Percentiles rank a stretch among this genome's conserved stretches.
Conservation (phyloP, 2,888 invertebrate genomes). For the Thumatha senex region DNA sequence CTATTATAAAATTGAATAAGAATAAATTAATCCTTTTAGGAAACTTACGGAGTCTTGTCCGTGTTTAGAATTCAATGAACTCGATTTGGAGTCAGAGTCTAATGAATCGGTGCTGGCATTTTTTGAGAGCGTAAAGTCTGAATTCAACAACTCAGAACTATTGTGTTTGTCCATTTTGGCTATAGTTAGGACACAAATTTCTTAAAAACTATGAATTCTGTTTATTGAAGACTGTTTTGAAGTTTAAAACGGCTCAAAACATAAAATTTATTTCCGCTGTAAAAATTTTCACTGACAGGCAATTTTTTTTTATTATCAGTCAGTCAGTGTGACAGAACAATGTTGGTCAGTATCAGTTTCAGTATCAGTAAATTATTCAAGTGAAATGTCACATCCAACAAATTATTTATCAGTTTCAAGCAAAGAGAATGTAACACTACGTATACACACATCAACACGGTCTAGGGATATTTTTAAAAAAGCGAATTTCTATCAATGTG, state of each 20-base stretch:
- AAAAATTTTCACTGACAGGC: not conserved
- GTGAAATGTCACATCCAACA: too few relatives aligned
- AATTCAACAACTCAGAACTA: conserved; percentile 86
- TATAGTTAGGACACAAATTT: not conserved
- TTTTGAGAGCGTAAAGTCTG: conserved; percentile 87
- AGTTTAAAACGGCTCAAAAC: too few relatives aligned
- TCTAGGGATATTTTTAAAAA: too few relatives aligned
- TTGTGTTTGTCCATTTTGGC: conserved; percentile 85
- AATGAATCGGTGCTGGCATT: conserved; percentile 92
- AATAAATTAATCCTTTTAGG: conserved; percentile 77
- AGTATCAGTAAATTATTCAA: too few relatives aligned
- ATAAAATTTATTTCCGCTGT: not conserved
- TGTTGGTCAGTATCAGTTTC: too few relatives aligned
- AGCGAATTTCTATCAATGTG: too few relatives aligned
- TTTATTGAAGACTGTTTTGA: too few relatives aligned
- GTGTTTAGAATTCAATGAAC: conserved; percentile 92
- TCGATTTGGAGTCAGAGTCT: conserved; percentile 93
- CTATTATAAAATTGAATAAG: conserved; percentile 59
- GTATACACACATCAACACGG: too few relatives aligned
- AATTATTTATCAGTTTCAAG: too few relatives aligned
- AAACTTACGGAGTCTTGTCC: conserved; percentile 91
- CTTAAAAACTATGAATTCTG: not conserved
- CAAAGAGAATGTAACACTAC: too few relatives aligned
- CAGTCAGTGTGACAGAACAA: not conserved
- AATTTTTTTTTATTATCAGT: not conserved